Base-by-base conservation (phyloP, 2,888 invertebrate genomes). In the Helicoverpa assulta region DNA sequence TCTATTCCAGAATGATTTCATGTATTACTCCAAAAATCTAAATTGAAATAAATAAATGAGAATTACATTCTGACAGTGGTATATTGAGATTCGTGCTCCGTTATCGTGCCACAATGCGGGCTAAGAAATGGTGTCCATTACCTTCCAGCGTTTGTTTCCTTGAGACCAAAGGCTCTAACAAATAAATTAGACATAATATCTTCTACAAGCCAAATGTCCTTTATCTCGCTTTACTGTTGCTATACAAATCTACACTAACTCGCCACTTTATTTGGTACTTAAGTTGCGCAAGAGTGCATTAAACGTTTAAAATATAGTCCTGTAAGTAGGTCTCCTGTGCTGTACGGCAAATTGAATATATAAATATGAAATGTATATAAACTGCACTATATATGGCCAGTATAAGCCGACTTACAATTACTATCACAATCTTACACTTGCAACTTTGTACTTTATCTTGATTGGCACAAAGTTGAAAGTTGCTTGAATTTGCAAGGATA, bases 251-350 rank as follows among this genome's bases (percentile, higher is more conserved):
- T 67, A 67, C 71, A 60, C 50, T 66, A 64, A 68, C 66, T 60
- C 67, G 55, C 64, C 63, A 64, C 69, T 78, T 73, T 81, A 83
- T 83, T 82, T 57, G 74, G 74, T 70, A 68, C 63, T 78, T 56
- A 47, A 71, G 40, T 83, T 83, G 81, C 73, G 76, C 76, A 83
- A 83, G 70, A 81, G 80, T 74, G 77, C 70, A 68, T 70, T 78
- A 76, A 83, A 78, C 78, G 78, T 67, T 81, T 76, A 76, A 83
- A 74, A 78, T 83, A 83, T 83, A 63, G 73, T 70, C 68, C 54
- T 70, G 67, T 56, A 83, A 75, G 83, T 80, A 68, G 81, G 81
- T 77, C 78, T 68, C 60, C 47, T 67, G 64, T 75, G 54, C 58
- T 59, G 58, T 66, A 59, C 52, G 61, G 73, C 69, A 70, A 77